Evolutionary conservation across 2,797 vertebrate species (phyloP), one percentile per base, ranked within the genome.

Genomic region (Macrochelys suwanniensis): DNA sequence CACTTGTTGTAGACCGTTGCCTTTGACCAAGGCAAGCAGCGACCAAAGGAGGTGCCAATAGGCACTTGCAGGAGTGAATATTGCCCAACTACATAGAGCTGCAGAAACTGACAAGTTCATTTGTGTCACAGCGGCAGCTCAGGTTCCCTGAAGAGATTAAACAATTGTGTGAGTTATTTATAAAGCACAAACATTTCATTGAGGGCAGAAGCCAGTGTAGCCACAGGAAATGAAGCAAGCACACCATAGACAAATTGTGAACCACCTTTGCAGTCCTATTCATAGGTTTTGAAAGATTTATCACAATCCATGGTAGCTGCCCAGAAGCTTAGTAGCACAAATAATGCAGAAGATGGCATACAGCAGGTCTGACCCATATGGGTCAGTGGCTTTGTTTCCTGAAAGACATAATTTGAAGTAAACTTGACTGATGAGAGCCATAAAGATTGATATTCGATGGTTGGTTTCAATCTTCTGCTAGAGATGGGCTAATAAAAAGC

Each of bases 341-440:
- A 23, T 42, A 11, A 25, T 56, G 45, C 11, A 42, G 74, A 76
- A 76, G 74, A 47, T 76, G 26, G 71, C 26, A 76, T 16, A 47
- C 42, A 76, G 7, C 25, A 47, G 12, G 4, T 47, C 42, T 76
- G 42, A 28, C 74, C 42, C 45, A 76, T 45, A 23, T 4, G 50
- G 77, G 25, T 5, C 3, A 2, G 9, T 0, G 0, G 25, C 31
- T 3, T 23, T 2, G 2, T n/a, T 28, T 53, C 68, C 53, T 31
- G 23, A 77, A 76, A 89, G 93, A 31, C 1, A 1, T 11, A 1
- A 42, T 85, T 50, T 89, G 19, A 89, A 87, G 42, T 3, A 80
- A 93, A 65, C 13, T 11, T 78, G 15, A n/a, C 4, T 25, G 53
- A 42, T 61, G n/a, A 26, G 7, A 37, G 5, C 21, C 86, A 80